A percentile compares a stretch with the other conserved stretches of the same genome.
Evolutionary conservation across 2,113 vertebrate species (phyloP).

Genomic region (Typhlomys cinereus): DNA sequence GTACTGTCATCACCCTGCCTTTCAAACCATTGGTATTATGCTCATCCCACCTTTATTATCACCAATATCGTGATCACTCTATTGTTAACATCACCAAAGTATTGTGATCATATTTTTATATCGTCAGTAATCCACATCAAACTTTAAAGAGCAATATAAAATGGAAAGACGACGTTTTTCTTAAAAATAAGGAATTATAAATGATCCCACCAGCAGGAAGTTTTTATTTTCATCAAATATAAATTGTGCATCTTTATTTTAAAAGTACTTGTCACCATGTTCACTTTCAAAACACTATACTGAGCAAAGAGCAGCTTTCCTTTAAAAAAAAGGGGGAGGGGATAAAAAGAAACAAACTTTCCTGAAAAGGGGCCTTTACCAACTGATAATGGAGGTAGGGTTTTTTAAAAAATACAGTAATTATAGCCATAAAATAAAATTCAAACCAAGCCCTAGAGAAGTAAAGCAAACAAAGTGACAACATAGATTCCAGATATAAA

Average conservation of each 20-base stretch:
- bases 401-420: slow-evolving; percentile 84
- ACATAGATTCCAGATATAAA: slow-evolving; percentile 65
- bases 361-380: slow-evolving; percentile 85
- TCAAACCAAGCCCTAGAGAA: slow-evolving; percentile 80
- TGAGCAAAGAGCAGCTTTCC: slow-evolving; percentile 87
- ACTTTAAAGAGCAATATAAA: slow-evolving; percentile 61
- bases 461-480: slow-evolving; percentile 80
- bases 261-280: slow-evolving; percentile 72
- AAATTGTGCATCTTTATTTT: slow-evolving; percentile 74
- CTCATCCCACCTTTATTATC: slow-evolving; percentile 57
- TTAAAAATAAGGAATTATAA: slow-evolving; percentile 71
- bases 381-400: slow-evolving; percentile 86
- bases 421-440: slow-evolving; percentile 78
- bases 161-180: slow-evolving; percentile 49
- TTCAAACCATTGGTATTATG: too few relatives aligned
- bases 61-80: slow-evolving; percentile 29
- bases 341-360: slow-evolving; percentile 85
- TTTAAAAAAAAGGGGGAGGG: slow-evolving; percentile 83
- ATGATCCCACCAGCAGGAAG: slow-evolving; percentile 70
- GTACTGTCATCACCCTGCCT: too few relatives aligned
- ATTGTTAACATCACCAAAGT: too few relatives aligned
- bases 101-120: too few relatives aligned
- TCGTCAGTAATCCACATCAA: slow-evolving; percentile 27
- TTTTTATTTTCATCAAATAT: slow-evolving; percentile 74
- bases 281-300: slow-evolving; percentile 79